Conservation (phyloP, 2,888 invertebrate genomes). For the Uropetala carovei region DNA sequence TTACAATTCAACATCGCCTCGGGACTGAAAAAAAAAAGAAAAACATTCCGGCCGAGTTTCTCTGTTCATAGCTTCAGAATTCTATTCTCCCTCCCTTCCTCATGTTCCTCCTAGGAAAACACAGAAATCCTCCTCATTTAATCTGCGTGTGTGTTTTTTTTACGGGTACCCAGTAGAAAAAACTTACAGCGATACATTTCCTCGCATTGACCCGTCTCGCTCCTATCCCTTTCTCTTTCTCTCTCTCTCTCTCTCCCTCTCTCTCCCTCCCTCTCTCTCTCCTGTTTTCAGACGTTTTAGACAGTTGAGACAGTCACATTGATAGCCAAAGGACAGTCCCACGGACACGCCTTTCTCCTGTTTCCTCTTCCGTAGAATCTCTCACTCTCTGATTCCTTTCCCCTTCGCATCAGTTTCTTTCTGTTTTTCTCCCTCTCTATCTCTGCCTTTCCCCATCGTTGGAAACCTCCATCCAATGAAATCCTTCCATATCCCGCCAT, state of each 20-base stretch:
- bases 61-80: too few species aligned
- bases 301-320: conserved; percentile 54
- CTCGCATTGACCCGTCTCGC: not conserved
- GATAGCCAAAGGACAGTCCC: conserved; percentile 42
- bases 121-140: too few species aligned
- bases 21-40: too few species aligned
- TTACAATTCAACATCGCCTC: too few species aligned
- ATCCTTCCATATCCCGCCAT: conserved; percentile 57
- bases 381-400: not conserved
- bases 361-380: conserved; percentile 44
- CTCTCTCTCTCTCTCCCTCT: not conserved
- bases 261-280: not conserved
- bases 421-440: not conserved
- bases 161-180: not conserved
- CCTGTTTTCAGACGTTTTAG: conserved; percentile 43
- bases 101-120: too few species aligned
- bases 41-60: too few species aligned
- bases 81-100: too few species aligned
- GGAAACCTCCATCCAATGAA: conserved; percentile 45
- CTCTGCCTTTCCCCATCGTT: not conserved
- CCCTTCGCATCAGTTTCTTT: not conserved
- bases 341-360: conserved; percentile 61
- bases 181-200: not conserved
- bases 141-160: too few species aligned
- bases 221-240: conserved; percentile 9